Evolutionary conservation across 2,888 invertebrate species (phyloP), one percentile per base, ranked within the genome.

Genomic region (Plebejus anna): DNA sequence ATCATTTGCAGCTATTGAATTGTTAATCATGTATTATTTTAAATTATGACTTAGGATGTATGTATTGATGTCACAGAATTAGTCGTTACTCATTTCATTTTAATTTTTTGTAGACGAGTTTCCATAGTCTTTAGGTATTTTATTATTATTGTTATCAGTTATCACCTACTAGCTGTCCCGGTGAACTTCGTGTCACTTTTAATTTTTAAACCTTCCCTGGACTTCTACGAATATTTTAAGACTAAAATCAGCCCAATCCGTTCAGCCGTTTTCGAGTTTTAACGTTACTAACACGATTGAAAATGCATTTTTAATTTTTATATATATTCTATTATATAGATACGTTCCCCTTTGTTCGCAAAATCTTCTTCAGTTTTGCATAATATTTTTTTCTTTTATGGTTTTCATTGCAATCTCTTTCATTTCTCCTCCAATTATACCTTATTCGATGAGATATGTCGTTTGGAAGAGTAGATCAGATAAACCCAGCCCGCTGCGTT

Each of bases 1-100:
- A 66, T 66, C 32, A 66, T 32, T 66, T 66, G 32, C 32, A 66
- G 32, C 36, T 32, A 66, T 66, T 66, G 66, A 66, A 66, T 66
- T 66, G 16, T 32, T 36, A 66, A 66, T 66, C 4, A 0, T 9
- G 9, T 47, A 11, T 47, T 66, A 36, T 66, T 66, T 13, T 36
- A 66, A 36, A 66, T 32, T 13, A 28, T 61, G 11, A 32, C 11
- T 61, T 61, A 22, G 13, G 13, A 36, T 32, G 2, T 32, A 32
- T 28, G 4, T 36, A 36, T 61, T 66, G 4, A 66, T 66, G 36
- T 66, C 32, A 66, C 66, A 32, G 16, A 36, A 66, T 32, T 13
- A 66, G 32, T 66, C 5, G 13, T 66, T 16, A 11, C 4, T 22
- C n/a, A 59, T 59, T 22, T 42, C 42, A 42, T 47, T 47, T 47